Conservation (phyloP, 2,113 vertebrate genomes). For the Oryzias celebensis region DNA sequence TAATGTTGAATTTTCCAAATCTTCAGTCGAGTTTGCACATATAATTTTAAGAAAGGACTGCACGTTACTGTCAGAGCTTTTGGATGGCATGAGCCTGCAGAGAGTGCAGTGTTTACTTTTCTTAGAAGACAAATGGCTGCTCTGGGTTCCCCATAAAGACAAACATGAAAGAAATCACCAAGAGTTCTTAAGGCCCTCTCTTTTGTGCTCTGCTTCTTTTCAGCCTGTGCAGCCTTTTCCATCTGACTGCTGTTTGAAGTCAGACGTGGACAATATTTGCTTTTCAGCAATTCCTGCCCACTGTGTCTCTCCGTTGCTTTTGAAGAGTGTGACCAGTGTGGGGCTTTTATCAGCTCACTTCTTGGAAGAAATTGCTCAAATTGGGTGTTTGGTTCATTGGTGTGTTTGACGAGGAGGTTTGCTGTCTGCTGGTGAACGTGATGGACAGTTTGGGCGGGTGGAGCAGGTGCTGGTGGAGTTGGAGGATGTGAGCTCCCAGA, state of each 20-base stretch:
- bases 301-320: conserved; percentile 57
- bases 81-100: conserved; percentile 57
- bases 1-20: conserved; percentile 25
- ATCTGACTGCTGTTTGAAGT: conserved; percentile 69
- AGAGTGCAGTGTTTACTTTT: conserved; percentile 59
- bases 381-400: conserved; percentile 50
- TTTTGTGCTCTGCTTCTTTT: conserved; percentile 56
- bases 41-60: conserved; percentile 47
- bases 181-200: conserved; percentile 64
- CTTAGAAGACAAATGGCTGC: conserved; percentile 54
- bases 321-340: conserved; percentile 63
- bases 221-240: conserved; percentile 60
- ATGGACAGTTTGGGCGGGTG: conserved; percentile 41
- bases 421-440: conserved; percentile 32
- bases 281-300: conserved; percentile 62
- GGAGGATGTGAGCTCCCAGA: conserved; percentile 41
- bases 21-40: conserved; percentile 34
- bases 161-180: conserved; percentile 67
- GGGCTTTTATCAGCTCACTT: conserved; percentile 52
- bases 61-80: conserved; percentile 51
- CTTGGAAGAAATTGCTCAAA: conserved; percentile 57
- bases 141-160: conserved; percentile 58
- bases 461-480: conserved; percentile 9
- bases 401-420: conserved; percentile 39
- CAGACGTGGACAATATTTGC: conserved; percentile 68